phyloP scores from a whole-genome alignment of 2,113 vertebrate species.

The Zapus hudsonius region DNA sequence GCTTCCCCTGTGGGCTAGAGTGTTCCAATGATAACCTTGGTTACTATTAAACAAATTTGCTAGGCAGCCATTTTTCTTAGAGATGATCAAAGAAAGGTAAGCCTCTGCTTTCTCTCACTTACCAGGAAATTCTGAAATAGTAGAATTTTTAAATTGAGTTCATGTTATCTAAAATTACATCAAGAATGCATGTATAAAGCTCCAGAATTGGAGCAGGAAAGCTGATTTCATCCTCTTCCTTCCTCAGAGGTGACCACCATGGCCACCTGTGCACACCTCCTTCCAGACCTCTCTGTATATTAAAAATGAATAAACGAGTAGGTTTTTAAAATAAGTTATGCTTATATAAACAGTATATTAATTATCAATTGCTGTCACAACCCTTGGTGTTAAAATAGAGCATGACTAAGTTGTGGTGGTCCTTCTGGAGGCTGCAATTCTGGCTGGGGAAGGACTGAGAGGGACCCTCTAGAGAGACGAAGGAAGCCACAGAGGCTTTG shows the following conservation, averaged over 20 bases:
- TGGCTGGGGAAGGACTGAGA: not conserved
- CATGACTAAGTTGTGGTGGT: not conserved
- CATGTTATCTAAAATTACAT: not conserved
- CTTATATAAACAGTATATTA: not conserved
- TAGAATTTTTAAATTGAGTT: not conserved
- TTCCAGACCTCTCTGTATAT: not conserved
- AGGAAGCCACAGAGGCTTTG: not conserved
- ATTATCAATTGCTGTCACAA: not conserved
- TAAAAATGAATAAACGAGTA: not conserved
- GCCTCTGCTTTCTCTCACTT: not conserved
- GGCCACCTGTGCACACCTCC: not conserved
- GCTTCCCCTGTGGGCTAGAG: not conserved
- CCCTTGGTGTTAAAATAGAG: not conserved
- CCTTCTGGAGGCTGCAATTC: not conserved
- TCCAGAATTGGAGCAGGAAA: not conserved
- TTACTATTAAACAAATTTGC: constrained; percentile 65
- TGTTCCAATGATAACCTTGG: constrained; percentile 12
- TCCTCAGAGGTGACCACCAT: not conserved
- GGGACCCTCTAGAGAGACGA: too few relatives aligned
- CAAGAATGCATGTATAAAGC: not conserved
- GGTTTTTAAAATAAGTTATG: not conserved
- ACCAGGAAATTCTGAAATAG: constrained; percentile 37
- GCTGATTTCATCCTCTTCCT: not conserved
- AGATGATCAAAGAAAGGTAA: constrained; percentile 65
- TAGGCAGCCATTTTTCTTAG: constrained; percentile 47